Evolutionary conservation across 2,888 invertebrate species (phyloP).

Genomic region (Lasioglossum villosulum): DNA sequence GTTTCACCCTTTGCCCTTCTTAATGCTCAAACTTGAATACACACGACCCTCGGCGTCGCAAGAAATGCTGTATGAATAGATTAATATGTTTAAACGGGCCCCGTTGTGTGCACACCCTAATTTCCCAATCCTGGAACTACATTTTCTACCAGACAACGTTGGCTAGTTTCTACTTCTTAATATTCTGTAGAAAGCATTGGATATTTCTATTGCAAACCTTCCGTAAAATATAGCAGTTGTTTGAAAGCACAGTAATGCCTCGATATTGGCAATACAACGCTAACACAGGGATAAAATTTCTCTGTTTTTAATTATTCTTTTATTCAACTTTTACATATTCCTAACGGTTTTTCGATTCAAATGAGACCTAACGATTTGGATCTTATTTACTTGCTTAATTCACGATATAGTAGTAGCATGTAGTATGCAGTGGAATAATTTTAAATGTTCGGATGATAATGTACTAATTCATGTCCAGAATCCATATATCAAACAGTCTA

Average conservation of each 20-base stretch:
- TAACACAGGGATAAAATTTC: neutral
- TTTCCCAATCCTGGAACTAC: neutral
- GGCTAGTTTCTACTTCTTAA: neutral
- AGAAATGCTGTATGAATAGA: neutral
- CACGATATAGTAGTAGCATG: too few species aligned
- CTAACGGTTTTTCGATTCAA: too few species aligned
- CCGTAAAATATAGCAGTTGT: neutral
- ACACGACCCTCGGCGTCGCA: neutral
- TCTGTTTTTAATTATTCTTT: neutral
- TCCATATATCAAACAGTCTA: neutral
- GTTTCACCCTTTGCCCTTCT: conserved; percentile 30
- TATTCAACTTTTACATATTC: neutral
- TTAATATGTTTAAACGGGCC: neutral
- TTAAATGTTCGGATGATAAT: neutral
- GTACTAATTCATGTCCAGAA: neutral
- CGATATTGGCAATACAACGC: neutral
- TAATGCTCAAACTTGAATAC: neutral
- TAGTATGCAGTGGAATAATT: neutral
- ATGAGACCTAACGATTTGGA: too few species aligned
- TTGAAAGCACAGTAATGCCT: neutral
- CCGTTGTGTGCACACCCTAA: neutral
- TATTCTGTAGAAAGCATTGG: neutral
- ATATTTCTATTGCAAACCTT: neutral
- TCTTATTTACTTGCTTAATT: too few species aligned
- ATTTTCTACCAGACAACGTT: neutral